Conservation (phyloP, 2,113 vertebrate species). For the Syngnathus scovelli region DNA sequence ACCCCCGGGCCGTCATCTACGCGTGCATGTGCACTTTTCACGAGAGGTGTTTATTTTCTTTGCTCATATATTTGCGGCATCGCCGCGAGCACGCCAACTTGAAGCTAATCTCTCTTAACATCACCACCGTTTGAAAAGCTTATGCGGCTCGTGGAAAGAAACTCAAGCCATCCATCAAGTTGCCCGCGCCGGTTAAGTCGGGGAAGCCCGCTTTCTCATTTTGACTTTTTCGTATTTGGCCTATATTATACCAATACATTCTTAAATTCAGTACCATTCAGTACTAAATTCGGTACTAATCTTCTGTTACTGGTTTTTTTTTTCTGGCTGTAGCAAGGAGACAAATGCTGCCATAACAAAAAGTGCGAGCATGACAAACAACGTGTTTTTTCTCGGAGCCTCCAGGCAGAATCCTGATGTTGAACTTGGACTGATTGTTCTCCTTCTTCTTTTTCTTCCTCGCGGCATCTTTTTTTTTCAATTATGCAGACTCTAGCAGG, state of each 20-base stretch:
- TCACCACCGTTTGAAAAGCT: background rate
- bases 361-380: background rate
- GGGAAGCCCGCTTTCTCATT: background rate
- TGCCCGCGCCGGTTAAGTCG: background rate
- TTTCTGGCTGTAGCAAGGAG: background rate
- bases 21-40: background rate
- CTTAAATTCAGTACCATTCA: no score
- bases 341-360: background rate
- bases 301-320: background rate
- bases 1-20: background rate
- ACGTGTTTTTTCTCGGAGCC: conserved; percentile 1
- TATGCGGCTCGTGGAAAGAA: background rate
- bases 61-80: background rate
- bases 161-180: background rate
- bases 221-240: no score
- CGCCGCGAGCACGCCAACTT: background rate
- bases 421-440: conserved; percentile 23
- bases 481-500: conserved; percentile 62
- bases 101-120: background rate
- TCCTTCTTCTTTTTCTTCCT: conserved; percentile 34
- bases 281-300: no score
- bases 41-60: background rate
- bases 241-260: no score
- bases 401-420: conserved; percentile 17
- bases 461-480: conserved; percentile 54